Percentiles rank a stretch among this genome's conserved stretches.
Conservation (phyloP, 2,797 vertebrate species). For the Oophaga sylvatica region DNA sequence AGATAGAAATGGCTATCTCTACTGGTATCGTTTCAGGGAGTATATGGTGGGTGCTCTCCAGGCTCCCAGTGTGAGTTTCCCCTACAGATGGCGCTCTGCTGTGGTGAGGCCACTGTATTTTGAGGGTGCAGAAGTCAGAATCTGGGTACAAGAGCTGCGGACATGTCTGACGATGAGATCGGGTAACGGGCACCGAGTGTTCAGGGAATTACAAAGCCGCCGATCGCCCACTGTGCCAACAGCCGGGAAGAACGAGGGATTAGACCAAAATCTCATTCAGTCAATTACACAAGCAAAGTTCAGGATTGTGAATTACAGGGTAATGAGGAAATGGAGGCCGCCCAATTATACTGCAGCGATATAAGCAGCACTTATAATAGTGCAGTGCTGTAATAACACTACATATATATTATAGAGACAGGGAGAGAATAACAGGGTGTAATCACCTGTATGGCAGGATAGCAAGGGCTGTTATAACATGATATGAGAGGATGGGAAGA, state of each 20-base stretch:
- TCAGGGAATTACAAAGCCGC: neutral
- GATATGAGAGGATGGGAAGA: neutral
- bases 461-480: too few relatives aligned
- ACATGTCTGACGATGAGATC: neutral
- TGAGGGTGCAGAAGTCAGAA: neutral
- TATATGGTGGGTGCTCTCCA: too few relatives aligned
- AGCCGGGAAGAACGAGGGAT: neutral
- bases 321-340: neutral
- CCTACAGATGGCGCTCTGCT: too few relatives aligned
- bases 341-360: too few relatives aligned
- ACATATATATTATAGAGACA: neutral
- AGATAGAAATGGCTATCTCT: too few relatives aligned
- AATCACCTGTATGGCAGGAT: neutral
- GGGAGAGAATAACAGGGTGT: neutral
- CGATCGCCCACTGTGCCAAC: neutral
- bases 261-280: constrained; percentile 1
- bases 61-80: too few relatives aligned
- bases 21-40: too few relatives aligned
- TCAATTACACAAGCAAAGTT: constrained; percentile 16
- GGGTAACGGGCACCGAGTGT: neutral
- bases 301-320: neutral
- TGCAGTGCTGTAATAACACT: neutral
- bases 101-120: too few relatives aligned
- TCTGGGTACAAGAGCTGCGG: neutral
- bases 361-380: neutral